These are phyloP conservation scores for Thymelicus lineola DNA, from an alignment of 2,888 invertebrate genomes.

Conservation along the genomic window DNA sequence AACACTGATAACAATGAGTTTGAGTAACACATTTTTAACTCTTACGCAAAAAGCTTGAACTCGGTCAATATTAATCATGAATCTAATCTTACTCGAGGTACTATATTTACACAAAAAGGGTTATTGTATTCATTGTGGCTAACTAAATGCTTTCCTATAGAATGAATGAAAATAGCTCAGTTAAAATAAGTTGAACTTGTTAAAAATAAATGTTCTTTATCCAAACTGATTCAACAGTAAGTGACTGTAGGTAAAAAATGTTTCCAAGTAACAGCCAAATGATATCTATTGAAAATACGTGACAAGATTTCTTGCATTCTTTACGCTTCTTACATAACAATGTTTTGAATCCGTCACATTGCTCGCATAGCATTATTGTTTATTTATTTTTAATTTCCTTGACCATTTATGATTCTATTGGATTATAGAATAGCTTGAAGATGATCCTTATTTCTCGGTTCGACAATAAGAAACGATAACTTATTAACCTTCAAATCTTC, in stretches of 20 bases:
- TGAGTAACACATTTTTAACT: conserved; percentile 43
- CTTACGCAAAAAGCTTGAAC: conserved; percentile 45
- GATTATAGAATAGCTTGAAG: no score
- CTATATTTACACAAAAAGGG: not conserved
- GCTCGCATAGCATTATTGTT: conserved; percentile 20
- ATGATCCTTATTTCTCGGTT: no score
- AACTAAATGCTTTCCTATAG: not conserved
- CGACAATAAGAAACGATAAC: no score
- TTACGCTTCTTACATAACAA: conserved; percentile 31
- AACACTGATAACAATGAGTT: conserved; percentile 44
- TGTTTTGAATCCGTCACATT: conserved; percentile 23
- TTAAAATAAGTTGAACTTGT: conserved; percentile 6
- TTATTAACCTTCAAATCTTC: no score
- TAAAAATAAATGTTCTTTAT: conserved; percentile 13
- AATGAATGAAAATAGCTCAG: conserved; percentile 9
- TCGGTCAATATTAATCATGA: conserved; percentile 40
- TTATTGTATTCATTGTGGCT: not conserved
- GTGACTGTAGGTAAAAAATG: conserved; percentile 5
- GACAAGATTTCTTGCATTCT: conserved; percentile 29
- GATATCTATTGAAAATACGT: conserved; percentile 29
- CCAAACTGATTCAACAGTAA: not conserved
- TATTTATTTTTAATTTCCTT: conserved; percentile 8
- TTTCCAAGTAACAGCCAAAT: conserved; percentile 27
- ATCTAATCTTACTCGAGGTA: not conserved
- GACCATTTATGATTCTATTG: no score